Conservation (phyloP, 2,888 invertebrate species). For the Heliconius erato region DNA sequence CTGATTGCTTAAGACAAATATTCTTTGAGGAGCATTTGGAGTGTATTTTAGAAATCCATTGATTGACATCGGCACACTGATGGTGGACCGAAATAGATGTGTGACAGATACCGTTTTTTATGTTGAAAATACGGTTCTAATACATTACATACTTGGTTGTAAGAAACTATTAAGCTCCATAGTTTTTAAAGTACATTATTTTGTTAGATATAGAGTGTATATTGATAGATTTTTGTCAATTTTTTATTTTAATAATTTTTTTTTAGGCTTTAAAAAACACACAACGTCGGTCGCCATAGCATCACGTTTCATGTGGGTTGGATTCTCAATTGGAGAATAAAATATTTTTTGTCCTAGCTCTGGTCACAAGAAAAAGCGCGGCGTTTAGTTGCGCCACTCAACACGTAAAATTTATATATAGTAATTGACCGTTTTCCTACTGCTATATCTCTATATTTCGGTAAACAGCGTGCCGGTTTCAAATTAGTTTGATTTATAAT, state of each 20-base stretch:
- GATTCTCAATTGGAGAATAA: too few species aligned
- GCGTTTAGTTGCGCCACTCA: background rate
- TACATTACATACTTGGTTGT: background rate
- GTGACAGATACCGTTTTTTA: slow-evolving; percentile 22
- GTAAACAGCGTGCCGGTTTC: too few species aligned
- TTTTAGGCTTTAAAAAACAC: too few species aligned
- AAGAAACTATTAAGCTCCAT: background rate
- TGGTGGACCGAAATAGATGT: slow-evolving; percentile 49
- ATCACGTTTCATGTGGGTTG: too few species aligned
- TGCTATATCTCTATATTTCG: too few species aligned
- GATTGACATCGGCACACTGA: slow-evolving; percentile 70
- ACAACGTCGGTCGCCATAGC: too few species aligned
- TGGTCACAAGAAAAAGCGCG: too few species aligned
- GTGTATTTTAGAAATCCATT: slow-evolving; percentile 64
- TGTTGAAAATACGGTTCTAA: background rate
- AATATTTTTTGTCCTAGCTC: too few species aligned
- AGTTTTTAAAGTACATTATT: background rate
- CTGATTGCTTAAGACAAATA: slow-evolving; percentile 73
- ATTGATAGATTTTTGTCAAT: too few species aligned
- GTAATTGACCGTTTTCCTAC: too few species aligned
- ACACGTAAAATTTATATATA: background rate
- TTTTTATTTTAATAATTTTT: too few species aligned
- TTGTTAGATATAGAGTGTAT: background rate
- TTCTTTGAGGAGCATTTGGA: slow-evolving; percentile 61
- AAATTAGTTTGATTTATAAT: too few species aligned